Conservation (phyloP, 2,888 invertebrate species). For the Rambutsinella grinnellia region DNA sequence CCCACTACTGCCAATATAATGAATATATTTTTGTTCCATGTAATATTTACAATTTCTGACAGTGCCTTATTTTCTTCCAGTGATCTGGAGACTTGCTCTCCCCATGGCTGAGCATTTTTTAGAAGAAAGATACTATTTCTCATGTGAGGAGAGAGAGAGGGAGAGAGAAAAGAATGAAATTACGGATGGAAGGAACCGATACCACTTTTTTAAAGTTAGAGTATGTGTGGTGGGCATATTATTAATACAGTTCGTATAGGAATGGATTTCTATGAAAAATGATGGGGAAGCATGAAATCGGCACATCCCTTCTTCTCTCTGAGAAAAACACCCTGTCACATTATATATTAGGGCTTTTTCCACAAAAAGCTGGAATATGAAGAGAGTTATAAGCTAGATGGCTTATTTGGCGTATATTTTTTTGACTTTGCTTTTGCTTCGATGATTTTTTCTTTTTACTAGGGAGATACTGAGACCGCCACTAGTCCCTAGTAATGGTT, state of each 20-base stretch:
- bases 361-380: not conserved
- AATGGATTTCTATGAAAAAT: constrained; percentile 59
- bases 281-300: constrained; percentile 64
- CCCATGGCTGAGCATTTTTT: not conserved
- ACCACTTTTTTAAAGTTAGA: constrained; percentile 13
- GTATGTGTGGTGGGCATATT: constrained; percentile 25
- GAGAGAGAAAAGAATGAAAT: constrained; percentile 34
- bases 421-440: not conserved
- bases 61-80: not conserved
- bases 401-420: no score
- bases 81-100: not conserved
- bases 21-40: not conserved
- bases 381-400: no score
- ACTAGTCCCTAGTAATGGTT: constrained; percentile 29
- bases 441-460: not conserved
- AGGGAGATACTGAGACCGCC: not conserved
- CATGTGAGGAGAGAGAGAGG: constrained; percentile 1
- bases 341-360: constrained; percentile 46
- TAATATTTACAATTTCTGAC: not conserved
- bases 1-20: not conserved
- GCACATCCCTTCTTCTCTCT: constrained; percentile 58
- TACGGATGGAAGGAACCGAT: constrained; percentile 45
- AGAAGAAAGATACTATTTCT: not conserved
- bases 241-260: constrained; percentile 4
- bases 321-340: constrained; percentile 44